A percentile compares a stretch with the other conserved stretches of the same genome.
Evolutionary conservation across 1,140 invertebrate genomes (phyloP).

Genomic region (Lamellibrachia luymesi): DNA sequence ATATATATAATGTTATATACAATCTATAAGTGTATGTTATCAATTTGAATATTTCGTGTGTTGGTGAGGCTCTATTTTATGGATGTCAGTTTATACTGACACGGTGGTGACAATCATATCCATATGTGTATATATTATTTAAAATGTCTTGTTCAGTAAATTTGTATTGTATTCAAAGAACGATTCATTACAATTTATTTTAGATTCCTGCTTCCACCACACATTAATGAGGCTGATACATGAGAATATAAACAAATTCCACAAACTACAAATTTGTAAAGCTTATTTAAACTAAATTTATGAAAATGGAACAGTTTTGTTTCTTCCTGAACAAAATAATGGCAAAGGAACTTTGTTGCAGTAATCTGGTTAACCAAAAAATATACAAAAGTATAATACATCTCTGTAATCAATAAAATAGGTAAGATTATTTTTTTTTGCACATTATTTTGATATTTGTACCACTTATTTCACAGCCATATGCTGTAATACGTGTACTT

Average conservation of each 20-base stretch:
- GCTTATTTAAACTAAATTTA: neutral
- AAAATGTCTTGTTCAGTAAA: neutral
- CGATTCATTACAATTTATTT: neutral
- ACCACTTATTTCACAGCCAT: no score
- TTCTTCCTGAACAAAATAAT: no score
- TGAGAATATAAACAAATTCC: neutral
- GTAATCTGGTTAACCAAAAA: neutral
- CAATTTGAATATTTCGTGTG: neutral
- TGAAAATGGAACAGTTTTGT: no score
- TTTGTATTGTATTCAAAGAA: neutral
- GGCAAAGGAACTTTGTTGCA: neutral
- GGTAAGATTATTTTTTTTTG: no score
- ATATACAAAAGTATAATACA: neutral
- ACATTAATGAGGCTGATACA: neutral
- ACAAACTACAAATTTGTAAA: neutral
- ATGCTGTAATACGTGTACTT: no score
- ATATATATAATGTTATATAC: neutral
- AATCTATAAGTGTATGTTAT: neutral
- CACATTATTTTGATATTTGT: no score
- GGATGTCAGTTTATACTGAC: neutral
- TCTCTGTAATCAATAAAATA: neutral
- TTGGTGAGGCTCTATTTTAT: neutral
- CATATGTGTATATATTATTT: neutral
- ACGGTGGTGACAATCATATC: no score
- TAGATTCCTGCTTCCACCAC: neutral